Conservation (phyloP, 2,888 invertebrate species). For the Yponomeuta evonymella region DNA sequence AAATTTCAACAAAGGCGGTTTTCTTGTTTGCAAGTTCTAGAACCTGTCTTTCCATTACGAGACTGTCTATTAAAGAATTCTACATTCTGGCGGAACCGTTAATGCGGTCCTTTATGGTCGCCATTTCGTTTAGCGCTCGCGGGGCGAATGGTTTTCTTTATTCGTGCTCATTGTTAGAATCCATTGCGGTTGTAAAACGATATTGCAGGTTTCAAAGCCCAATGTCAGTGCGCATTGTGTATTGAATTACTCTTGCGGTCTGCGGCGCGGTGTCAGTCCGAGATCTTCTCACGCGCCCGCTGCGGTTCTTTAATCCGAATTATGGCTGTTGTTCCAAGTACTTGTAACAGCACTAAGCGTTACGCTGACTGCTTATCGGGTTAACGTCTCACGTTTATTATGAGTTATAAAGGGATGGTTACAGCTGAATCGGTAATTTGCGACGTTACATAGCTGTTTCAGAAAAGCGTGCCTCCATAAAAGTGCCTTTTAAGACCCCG, state of each 20-base stretch:
- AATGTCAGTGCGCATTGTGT: constrained; percentile 73
- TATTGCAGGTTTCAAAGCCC: constrained; percentile 68
- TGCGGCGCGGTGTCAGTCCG: constrained; percentile 41
- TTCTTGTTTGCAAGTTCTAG: neutral
- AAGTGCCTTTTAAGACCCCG: constrained; percentile 36
- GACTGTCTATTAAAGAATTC: neutral
- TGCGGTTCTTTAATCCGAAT: constrained; percentile 45
- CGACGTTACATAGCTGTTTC: constrained; percentile 1
- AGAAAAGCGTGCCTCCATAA: neutral
- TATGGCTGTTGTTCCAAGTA: constrained; percentile 39
- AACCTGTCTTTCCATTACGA: neutral
- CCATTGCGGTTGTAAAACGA: constrained; percentile 49
- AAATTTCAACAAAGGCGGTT: neutral
- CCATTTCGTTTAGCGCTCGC: constrained; percentile 3
- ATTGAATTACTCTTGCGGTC: constrained; percentile 73
- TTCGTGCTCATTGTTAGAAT: neutral
- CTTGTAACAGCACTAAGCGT: constrained; percentile 9
- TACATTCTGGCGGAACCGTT: constrained; percentile 1
- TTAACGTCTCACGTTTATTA: constrained; percentile 11
- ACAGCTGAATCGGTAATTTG: constrained; percentile 4
- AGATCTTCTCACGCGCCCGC: constrained; percentile 59
- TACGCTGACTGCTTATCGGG: constrained; percentile 1
- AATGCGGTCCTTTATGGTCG: constrained; percentile 3
- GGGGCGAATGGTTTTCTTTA: constrained; percentile 2
- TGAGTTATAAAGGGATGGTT: constrained; percentile 6